phyloP scores from a whole-genome alignment of 1,140 invertebrate genomes.

The Acromyrmex echinatior region DNA sequence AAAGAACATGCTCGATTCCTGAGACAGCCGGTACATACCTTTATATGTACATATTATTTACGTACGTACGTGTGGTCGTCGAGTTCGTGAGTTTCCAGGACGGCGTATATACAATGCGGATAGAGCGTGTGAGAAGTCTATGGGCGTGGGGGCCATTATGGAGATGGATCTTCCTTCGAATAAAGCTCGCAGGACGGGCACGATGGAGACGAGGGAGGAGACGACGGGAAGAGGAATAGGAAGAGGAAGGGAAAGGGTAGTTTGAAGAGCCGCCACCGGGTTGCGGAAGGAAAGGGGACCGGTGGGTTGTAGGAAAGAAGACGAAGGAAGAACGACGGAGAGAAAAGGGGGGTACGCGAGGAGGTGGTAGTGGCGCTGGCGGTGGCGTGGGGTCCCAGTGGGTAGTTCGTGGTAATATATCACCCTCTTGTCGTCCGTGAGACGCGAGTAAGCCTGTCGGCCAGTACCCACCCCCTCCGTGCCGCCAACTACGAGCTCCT shows the following conservation, averaged over 20 bases:
- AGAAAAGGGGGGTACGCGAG: conserved; percentile 59
- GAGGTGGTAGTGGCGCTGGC: conserved; percentile 32
- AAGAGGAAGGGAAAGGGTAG: conserved; percentile 74
- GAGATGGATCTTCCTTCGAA: conserved; percentile 86
- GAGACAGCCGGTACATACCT: conserved; percentile 35
- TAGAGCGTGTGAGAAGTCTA: conserved; percentile 78
- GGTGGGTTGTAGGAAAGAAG: conserved; percentile 53
- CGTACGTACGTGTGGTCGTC: neutral
- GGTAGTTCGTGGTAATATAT: conserved; percentile 80
- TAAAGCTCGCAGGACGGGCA: conserved; percentile 77
- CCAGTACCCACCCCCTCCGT: conserved; percentile 76
- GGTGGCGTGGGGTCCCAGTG: conserved; percentile 60
- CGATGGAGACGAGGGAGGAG: conserved; percentile 12
- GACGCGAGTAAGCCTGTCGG: conserved; percentile 82
- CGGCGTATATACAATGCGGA: conserved; percentile 69
- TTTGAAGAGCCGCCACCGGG: conserved; percentile 79
- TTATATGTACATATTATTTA: conserved; percentile 24
- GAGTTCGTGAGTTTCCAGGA: conserved; percentile 63
- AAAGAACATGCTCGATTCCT: conserved; percentile 26
- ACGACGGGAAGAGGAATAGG: conserved; percentile 50
- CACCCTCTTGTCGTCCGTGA: conserved; percentile 85
- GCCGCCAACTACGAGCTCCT: conserved; percentile 44
- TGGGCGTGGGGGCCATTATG: conserved; percentile 84
- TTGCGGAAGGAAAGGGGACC: conserved; percentile 40
- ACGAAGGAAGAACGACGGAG: conserved; percentile 68